Evolutionary conservation across 2,888 invertebrate genomes (phyloP).

Genomic region (Agonum fuliginosum): DNA sequence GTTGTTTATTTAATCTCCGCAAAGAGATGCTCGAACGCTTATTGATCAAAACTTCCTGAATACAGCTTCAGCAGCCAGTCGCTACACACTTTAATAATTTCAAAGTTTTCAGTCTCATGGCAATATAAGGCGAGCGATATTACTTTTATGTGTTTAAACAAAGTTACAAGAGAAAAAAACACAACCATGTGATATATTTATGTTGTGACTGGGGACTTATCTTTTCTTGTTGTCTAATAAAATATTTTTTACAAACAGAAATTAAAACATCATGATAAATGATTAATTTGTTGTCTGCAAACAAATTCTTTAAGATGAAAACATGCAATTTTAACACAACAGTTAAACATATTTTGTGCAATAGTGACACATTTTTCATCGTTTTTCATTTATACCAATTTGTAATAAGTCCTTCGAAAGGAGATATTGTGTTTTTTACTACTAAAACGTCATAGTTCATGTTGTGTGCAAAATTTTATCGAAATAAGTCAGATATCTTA

Average conservation of each 20-base stretch:
- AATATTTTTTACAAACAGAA: neutral
- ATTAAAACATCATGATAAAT: slow-evolving; percentile 21
- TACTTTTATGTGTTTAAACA: slow-evolving; percentile 55
- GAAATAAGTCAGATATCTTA: too few relatives aligned
- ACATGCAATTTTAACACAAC: neutral
- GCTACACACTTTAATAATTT: slow-evolving; percentile 48
- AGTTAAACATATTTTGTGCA: too few relatives aligned
- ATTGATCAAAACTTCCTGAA: slow-evolving; percentile 48
- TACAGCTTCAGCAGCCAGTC: slow-evolving; percentile 18
- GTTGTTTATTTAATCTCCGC: slow-evolving; percentile 48
- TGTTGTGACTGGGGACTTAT: slow-evolving; percentile 30
- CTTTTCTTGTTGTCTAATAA: slow-evolving; percentile 26
- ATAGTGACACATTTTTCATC: too few relatives aligned
- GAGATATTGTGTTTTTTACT: too few relatives aligned
- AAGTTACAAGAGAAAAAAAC: slow-evolving; percentile 45
- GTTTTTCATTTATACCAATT: too few relatives aligned
- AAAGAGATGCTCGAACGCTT: slow-evolving; percentile 36
- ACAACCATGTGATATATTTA: slow-evolving; percentile 37
- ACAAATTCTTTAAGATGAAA: neutral
- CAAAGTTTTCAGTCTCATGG: slow-evolving; percentile 52
- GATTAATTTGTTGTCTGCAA: slow-evolving; percentile 8
- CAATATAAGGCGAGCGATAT: slow-evolving; percentile 50
- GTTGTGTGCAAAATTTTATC: too few relatives aligned
- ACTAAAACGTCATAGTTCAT: too few relatives aligned
- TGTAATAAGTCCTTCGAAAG: too few relatives aligned